These are phyloP conservation scores for Trichomycterus rosablanca DNA, from an alignment of 2,113 vertebrate genomes.

Conservation along the genomic window DNA sequence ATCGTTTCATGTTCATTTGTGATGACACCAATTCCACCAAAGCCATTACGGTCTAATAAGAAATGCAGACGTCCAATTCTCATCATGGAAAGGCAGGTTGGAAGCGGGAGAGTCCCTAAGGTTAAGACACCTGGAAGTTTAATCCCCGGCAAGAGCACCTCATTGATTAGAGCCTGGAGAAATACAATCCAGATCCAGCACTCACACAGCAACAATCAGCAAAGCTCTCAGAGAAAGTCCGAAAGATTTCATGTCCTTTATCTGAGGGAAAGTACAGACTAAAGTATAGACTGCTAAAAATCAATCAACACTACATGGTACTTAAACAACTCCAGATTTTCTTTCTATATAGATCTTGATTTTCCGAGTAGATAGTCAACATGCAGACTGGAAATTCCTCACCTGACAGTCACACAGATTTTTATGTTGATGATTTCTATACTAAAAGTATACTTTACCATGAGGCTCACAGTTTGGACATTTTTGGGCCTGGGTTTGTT, in stretches of 20 bases:
- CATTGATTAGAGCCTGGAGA: constrained; percentile 41
- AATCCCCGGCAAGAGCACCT: constrained; percentile 29
- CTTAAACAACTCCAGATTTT: no score
- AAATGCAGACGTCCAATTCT: constrained; percentile 19
- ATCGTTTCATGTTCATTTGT: background rate
- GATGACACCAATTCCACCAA: constrained; percentile 6
- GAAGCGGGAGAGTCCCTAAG: constrained; percentile 17
- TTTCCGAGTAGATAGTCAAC: no score
- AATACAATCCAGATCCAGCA: constrained; percentile 16
- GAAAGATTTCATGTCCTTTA: constrained; percentile 30
- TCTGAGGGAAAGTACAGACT: constrained; percentile 39
- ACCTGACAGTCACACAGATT: no score
- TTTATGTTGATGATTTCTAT: no score
- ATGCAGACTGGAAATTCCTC: no score
- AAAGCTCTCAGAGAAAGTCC: constrained; percentile 33
- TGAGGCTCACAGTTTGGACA: no score
- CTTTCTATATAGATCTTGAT: no score
- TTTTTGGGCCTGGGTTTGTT: no score
- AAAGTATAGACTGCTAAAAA: constrained; percentile 27
- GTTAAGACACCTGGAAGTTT: constrained; percentile 15
- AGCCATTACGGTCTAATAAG: constrained; percentile 19
- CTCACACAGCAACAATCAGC: constrained; percentile 35
- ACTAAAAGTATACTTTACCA: no score
- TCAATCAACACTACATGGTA: constrained; percentile 7
- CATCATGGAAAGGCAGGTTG: constrained; percentile 18